phyloP scores from a whole-genome alignment of 2,797 vertebrate genomes.

The Etheostoma nigrum region DNA sequence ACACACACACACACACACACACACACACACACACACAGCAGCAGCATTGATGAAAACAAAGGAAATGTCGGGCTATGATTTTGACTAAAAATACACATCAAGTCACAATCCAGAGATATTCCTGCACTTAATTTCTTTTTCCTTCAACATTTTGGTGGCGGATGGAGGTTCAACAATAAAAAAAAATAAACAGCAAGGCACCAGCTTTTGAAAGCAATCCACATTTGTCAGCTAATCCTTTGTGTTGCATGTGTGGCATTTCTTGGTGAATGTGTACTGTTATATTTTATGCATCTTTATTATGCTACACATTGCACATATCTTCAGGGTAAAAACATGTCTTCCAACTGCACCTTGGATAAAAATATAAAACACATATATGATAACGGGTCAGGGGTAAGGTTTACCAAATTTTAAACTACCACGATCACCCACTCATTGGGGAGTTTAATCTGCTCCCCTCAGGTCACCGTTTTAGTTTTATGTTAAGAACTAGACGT shows the following conservation, averaged over 20 bases:
- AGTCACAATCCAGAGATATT: slow-evolving; percentile 40
- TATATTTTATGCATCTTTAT: neutral
- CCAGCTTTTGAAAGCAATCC: neutral
- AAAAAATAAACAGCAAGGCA: neutral
- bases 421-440: too few species aligned
- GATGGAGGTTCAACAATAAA: neutral
- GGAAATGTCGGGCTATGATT: slow-evolving; percentile 40
- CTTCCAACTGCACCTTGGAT: too few species aligned
- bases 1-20: neutral
- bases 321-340: too few species aligned
- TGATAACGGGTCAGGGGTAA: too few species aligned
- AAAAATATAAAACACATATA: too few species aligned
- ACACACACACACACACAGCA: neutral
- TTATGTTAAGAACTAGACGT: too few species aligned
- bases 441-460: too few species aligned
- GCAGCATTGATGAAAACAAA: slow-evolving; percentile 34
- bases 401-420: too few species aligned
- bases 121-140: slow-evolving; percentile 12
- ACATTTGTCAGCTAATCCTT: neutral
- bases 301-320: neutral
- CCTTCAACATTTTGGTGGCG: neutral
- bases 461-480: too few species aligned
- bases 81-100: slow-evolving; percentile 51
- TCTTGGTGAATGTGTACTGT: neutral
- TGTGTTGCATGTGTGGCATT: neutral